Conservation (phyloP, 2,797 vertebrate genomes). For the Scleropages formosus region DNA sequence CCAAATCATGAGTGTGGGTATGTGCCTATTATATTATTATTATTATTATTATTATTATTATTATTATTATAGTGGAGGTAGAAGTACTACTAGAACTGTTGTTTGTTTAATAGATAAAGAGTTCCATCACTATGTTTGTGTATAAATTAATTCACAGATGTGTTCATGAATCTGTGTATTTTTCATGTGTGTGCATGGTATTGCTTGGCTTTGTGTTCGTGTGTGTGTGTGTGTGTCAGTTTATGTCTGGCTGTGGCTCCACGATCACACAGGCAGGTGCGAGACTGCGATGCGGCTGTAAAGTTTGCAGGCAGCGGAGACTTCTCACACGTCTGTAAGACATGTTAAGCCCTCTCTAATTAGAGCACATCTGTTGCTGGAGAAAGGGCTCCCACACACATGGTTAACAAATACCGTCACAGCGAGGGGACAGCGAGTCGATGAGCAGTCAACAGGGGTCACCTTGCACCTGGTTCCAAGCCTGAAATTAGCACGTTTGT, state of each 20-base stretch:
- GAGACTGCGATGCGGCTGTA: conserved; percentile 56
- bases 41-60: too few species aligned
- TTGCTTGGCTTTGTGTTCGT: not conserved
- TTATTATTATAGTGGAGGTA: too few species aligned
- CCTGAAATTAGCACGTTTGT: not conserved
- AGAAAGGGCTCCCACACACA: conserved; percentile 74
- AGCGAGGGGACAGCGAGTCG: conserved; percentile 73
- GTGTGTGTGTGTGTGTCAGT: conserved; percentile 21
- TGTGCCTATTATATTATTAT: too few species aligned
- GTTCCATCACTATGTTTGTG: too few species aligned
- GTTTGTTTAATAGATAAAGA: too few species aligned
- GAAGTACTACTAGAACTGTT: too few species aligned
- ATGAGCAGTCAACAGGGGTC: conserved; percentile 73
- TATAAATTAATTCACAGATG: too few species aligned
- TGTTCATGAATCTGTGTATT: not conserved
- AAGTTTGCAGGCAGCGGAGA: conserved; percentile 71
- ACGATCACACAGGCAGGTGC: conserved; percentile 39
- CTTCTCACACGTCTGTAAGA: conserved; percentile 72
- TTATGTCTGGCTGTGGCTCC: conserved; percentile 27
- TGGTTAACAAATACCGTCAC: conserved; percentile 77
- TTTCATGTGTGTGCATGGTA: not conserved
- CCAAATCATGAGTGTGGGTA: too few species aligned
- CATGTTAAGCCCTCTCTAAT: conserved; percentile 79
- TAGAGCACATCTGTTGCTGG: conserved; percentile 79
- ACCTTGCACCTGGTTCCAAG: conserved; percentile 66